These are phyloP conservation scores for Heliocidaris tuberculata DNA, from an alignment of 35 echinoderm and acorn worm genomes.

Conservation along the genomic window DNA sequence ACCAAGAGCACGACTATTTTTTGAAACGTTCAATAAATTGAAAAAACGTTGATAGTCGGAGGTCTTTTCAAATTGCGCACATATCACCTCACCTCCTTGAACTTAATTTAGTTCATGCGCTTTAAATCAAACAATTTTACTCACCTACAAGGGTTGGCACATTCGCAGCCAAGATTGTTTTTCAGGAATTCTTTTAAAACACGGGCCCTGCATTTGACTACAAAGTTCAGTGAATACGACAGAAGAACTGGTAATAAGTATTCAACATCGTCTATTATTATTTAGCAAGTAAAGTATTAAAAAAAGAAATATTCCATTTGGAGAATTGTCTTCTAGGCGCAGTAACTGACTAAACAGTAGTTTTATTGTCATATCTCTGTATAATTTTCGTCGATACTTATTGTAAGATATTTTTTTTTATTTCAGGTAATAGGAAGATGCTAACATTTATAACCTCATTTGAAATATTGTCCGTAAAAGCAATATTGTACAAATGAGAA, in stretches of 20 bases:
- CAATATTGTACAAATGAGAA: too few species aligned
- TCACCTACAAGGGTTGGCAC: slow-evolving; percentile 61
- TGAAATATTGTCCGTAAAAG: too few species aligned
- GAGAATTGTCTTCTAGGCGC: neutral
- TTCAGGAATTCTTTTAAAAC: slow-evolving; percentile 43
- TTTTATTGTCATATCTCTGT: neutral
- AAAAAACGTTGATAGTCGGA: too few species aligned
- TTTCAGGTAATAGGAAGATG: too few species aligned
- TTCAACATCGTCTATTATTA: neutral
- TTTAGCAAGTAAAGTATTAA: neutral
- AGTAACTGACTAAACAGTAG: neutral
- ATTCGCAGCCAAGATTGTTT: slow-evolving; percentile 49
- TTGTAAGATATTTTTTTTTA: too few species aligned
- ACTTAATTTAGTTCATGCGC: too few species aligned
- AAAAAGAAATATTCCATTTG: neutral
- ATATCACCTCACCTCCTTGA: too few species aligned
- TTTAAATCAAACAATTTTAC: neutral
- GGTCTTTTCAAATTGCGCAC: too few species aligned
- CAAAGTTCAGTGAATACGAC: neutral
- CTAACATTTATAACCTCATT: too few species aligned
- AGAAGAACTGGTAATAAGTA: neutral
- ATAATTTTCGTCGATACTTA: neutral
- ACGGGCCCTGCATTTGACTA: slow-evolving; percentile 58
- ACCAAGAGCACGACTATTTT: too few species aligned
- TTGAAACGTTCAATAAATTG: too few species aligned